phyloP scores from a whole-genome alignment of 2,888 invertebrate species.

The Lasioglossum malachurum region DNA sequence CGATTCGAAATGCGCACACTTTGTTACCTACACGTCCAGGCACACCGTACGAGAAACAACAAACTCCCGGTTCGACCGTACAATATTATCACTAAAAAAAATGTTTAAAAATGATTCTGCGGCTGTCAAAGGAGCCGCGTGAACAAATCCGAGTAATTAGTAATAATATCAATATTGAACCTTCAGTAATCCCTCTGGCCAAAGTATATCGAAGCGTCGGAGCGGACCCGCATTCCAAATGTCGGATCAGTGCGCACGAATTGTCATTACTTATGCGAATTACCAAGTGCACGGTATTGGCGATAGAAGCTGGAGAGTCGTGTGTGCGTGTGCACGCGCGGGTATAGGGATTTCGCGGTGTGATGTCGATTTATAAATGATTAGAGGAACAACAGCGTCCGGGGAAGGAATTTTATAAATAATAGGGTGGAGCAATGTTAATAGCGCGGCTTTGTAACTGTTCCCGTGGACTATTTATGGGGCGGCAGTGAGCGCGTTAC shows the following conservation, averaged over 20 bases:
- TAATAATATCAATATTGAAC: constrained; percentile 67
- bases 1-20: neutral
- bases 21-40: neutral
- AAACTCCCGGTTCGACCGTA: neutral
- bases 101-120: neutral
- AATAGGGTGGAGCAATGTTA: constrained; percentile 5
- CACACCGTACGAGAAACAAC: neutral
- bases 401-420: constrained; percentile 7
- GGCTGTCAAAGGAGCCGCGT: constrained; percentile 54
- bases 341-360: neutral
- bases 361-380: constrained; percentile 16
- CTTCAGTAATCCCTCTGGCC: constrained; percentile 58
- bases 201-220: constrained; percentile 59
- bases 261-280: constrained; percentile 19
- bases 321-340: neutral
- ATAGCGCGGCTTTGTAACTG: constrained; percentile 13
- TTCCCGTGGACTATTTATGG: neutral
- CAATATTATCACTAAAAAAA: neutral
- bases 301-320: neutral
- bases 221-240: constrained; percentile 62
- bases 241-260: constrained; percentile 61
- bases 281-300: constrained; percentile 24
- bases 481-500: neutral
- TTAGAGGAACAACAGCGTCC: neutral
- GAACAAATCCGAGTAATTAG: constrained; percentile 60